phyloP scores from a whole-genome alignment of 2,888 invertebrate genomes.

The Caenorhabditis zanzibari region DNA sequence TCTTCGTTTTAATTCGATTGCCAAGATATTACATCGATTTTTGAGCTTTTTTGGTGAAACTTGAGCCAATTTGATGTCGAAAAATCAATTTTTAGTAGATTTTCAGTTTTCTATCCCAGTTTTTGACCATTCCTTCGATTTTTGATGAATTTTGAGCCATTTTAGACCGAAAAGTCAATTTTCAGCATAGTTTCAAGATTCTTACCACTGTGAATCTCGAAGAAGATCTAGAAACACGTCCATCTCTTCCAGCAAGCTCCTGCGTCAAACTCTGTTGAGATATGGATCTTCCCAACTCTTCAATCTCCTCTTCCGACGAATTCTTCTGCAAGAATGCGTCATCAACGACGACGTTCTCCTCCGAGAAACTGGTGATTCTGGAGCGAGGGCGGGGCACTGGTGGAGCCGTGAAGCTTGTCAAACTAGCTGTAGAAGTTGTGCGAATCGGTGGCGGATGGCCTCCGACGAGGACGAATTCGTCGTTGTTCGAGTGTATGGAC shows the following conservation, averaged over 20 bases:
- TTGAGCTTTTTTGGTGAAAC: too few species aligned
- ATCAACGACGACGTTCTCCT: neutral
- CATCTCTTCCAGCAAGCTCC: neutral
- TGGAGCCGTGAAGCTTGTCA: neutral
- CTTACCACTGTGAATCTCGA: slow-evolving; percentile 39
- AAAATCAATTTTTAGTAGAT: too few species aligned
- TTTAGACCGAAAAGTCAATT: too few species aligned
- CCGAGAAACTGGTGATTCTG: slow-evolving; percentile 14
- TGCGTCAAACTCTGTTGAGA: slow-evolving; percentile 26
- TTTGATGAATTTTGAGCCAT: too few species aligned
- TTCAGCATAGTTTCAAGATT: too few species aligned
- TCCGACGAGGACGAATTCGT: slow-evolving; percentile 68
- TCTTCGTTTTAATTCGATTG: too few species aligned
- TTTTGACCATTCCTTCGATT: too few species aligned
- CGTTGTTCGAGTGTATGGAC: slow-evolving; percentile 69
- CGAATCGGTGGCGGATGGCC: slow-evolving; percentile 49
- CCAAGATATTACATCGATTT: too few species aligned
- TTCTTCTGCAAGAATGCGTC: neutral
- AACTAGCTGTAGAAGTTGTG: neutral
- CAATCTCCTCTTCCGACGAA: slow-evolving; percentile 19
- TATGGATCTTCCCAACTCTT: slow-evolving; percentile 41
- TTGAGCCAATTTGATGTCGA: too few species aligned
- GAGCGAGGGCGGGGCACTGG: slow-evolving; percentile 20
- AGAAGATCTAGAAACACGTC: slow-evolving; percentile 25
- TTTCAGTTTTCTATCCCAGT: too few species aligned